Evolutionary conservation across 2,797 vertebrate genomes (phyloP), one percentile per base, ranked within the genome.

Genomic region (Xenentodon cancila): DNA sequence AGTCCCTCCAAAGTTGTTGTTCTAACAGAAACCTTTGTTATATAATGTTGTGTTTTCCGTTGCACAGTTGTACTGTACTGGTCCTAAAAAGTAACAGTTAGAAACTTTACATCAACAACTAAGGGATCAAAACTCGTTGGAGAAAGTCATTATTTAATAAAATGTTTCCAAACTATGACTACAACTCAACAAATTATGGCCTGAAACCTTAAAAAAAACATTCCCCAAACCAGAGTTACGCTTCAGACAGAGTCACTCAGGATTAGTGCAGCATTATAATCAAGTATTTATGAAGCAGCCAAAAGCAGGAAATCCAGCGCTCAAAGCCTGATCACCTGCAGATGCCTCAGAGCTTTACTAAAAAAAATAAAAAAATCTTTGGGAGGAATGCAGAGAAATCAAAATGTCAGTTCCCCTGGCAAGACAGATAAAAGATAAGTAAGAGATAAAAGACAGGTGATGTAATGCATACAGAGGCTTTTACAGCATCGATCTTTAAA

Each of bases 401-500:
- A 74, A 80, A 59, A 56, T 59, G 64, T 75, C 61, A 20, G 62
- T 42, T 25, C 16, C 4, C 57, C 62, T 69, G 64, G 68, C 71
- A 73, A 47, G 52, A 9, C 43, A 53, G 54, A 67, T 62, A 18
- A 64, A 75, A 67, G 52, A 70, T 27, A 43, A 69, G 64, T 57
- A 7, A 47, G 57, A 67, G 71, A 74, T 71, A 52, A 83, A 77
- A 77, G 58, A 20, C 56, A 66, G 53, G 68, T 73, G 75, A 73
- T 59, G 51, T 54, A 44, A 48, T n/a, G 59, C 52, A 53, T 19
- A 12, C 21, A 19, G 32, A 49, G 20, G 53, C 22, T 70, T 66
- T 45, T 59, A 20, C 47, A 22, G 44, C 44, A 44, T 59, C 20
- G 22, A 50, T 54, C 69, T 43, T 73, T 48, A 64, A 72, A 63